phyloP scores from a whole-genome alignment of 92 coral and sea anemone species.

The Phenganax marumi region DNA sequence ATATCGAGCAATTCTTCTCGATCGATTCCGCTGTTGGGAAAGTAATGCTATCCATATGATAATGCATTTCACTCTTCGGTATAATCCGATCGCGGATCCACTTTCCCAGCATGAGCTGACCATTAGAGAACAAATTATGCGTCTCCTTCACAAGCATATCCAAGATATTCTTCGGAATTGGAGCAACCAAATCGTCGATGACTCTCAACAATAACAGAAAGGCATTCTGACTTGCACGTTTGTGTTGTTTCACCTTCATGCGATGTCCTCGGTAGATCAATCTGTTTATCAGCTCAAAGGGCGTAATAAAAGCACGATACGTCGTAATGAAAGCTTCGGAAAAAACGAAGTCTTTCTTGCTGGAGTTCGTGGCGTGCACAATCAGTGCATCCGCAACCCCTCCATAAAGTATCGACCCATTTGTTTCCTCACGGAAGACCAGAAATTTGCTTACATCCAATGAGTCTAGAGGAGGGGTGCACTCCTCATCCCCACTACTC shows the following conservation, averaged over 20 bases:
- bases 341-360: constrained; percentile 84
- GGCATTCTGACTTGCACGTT: constrained; percentile 94
- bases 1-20: constrained; percentile 54
- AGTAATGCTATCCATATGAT: constrained; percentile 66
- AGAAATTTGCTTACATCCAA: constrained; percentile 87
- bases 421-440: constrained; percentile 72
- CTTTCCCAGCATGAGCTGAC: constrained; percentile 83
- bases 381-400: constrained; percentile 98
- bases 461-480: constrained; percentile 92
- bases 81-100: constrained; percentile 81
- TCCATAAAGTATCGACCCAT: constrained; percentile 78
- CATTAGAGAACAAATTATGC: constrained; percentile 80
- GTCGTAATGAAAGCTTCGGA: constrained; percentile 95
- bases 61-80: constrained; percentile 88
- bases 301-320: constrained; percentile 81
- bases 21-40: constrained; percentile 51
- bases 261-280: constrained; percentile 93
- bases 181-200: constrained; percentile 89
- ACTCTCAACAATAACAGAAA: constrained; percentile 84
- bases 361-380: constrained; percentile 86
- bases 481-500: constrained; percentile 85
- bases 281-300: constrained; percentile 73
- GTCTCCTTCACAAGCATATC: constrained; percentile 91
- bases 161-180: constrained; percentile 84
- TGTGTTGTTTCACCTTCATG: constrained; percentile 83